Percentiles rank a stretch among this genome's conserved stretches.
These are phyloP conservation scores for Scolopax mira DNA, from an alignment of 2,113 vertebrate species.

Conservation along the genomic window DNA sequence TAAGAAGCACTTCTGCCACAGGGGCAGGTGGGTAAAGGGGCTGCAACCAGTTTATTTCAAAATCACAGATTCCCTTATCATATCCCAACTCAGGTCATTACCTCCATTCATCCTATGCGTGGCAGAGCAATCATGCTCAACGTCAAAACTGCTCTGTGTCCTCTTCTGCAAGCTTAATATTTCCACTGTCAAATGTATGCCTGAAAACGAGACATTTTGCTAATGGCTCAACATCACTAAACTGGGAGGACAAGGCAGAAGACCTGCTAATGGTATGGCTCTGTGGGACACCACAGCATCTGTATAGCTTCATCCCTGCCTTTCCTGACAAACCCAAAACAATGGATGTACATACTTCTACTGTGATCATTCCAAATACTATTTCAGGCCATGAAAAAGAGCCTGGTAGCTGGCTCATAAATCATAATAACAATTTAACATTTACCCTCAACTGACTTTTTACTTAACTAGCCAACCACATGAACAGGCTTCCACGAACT, in stretches of 20 bases:
- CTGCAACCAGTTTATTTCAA: not conserved
- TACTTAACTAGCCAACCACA: not conserved
- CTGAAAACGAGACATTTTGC: not conserved
- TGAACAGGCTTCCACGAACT: not conserved
- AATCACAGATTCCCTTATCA: not conserved
- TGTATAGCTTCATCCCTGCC: not conserved
- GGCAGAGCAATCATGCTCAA: not conserved
- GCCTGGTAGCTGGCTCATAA: not conserved
- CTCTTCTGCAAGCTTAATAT: not conserved
- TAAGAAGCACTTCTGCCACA: not conserved
- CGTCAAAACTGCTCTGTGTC: not conserved
- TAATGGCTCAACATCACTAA: not conserved
- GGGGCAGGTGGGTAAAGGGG: not conserved
- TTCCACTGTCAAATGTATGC: not conserved
- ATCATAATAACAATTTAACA: not conserved
- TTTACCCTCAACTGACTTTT: not conserved
- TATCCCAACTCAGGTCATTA: not conserved
- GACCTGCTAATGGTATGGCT: fast-evolving
- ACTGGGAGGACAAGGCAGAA: not conserved
- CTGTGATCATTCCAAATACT: not conserved
- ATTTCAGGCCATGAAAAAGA: not conserved
- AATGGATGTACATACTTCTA: not conserved
- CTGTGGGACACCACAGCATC: not conserved
- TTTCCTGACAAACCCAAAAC: not conserved
- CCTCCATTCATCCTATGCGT: not conserved